Base-by-base conservation (phyloP, 1,140 invertebrate species). In the Galleria mellonella region DNA sequence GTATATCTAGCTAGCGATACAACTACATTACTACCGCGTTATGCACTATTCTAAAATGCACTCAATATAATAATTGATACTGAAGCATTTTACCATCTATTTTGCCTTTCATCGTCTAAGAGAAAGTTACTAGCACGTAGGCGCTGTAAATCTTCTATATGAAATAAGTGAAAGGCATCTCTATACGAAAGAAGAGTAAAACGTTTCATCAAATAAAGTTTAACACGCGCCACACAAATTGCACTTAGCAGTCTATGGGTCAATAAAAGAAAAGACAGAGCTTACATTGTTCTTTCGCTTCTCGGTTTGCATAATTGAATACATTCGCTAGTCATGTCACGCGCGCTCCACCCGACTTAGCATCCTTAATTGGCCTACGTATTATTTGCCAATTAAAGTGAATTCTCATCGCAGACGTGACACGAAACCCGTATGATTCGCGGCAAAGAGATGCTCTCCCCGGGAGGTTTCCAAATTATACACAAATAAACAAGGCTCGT, bases 351-450 rank as follows among this genome's bases (percentile, higher is more conserved):
- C 73, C 81, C 75, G 69, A 78, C 82, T 82, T 76, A 74, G 77
- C 75, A 83, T 84, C 83, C 81, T 72, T 86, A 86, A 86, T 86
- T 86, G 73, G 75, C 83, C 70, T 84, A 72, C 75, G 83, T 86
- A 86, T 86, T 86, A 86, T 86, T 84, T 84, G 83, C 83, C 83
- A 86, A 86, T 86, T 86, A 86, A 83, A 83, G 79, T 83, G 78
- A 81, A 86, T 83, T 86, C 75, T 83, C 83, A 76, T 83, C 59
- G 78, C 55, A 63, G 58, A 85, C 82, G 82, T 85, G 82, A 83
- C 72, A 54, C 50, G 82, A 81, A 85, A 81, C 70, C 72, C 53
- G 62, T 72, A 84, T 76, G 62, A 67, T 72, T 68, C 64, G 36
- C 56, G 51, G 56, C 55, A 57, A 66, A 63, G 63, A 70, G 69